Base-by-base conservation (phyloP, 1,140 invertebrate species). In the Cecropterus lyciades region DNA sequence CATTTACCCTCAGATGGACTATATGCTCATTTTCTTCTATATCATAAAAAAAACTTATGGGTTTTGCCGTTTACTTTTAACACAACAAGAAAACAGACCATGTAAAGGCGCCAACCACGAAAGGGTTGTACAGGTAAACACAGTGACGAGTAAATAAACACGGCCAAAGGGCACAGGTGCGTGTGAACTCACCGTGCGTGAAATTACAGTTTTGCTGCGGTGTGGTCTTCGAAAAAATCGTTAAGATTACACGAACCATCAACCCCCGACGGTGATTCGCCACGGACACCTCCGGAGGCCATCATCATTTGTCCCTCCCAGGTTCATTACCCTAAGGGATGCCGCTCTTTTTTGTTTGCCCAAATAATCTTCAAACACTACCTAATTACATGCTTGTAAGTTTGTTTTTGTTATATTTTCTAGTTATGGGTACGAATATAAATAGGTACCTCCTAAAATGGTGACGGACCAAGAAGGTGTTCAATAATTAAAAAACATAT, bases 171-270 rank as follows among this genome's bases (percentile, higher is more conserved):
- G 70, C 72, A 84, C 82, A 88, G 85, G 85, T 89, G 87, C 86
- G 87, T 89, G 85, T 87, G 83, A 88, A 83, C 82, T 67, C 79
- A 68, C 78, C 72, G 79, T 69, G 80, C 89, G 85, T 91, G 89
- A 91, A 91, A 90, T 91, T 81, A 84, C 68, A 80, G 80, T 86
- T 84, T 83, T 81, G 75, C 82, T 77, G 77, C 87, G 82, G 89
- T 92, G 89, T 92, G 89, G 87, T 90, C 87, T 79, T 70, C 72
- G 73, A 86, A 87, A 85, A 83, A 84, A 79, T 69, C 77, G 75
- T 81, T 75, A 82, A 78, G 74, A 89, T 89, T 87, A 87, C 82
- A 84, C 79, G 80, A 85, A 75, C 77, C 77, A 84, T 86, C 89
- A 85, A 87, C 86, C 86, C 89, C 74, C 73, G 70, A 55, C 71